phyloP scores from a whole-genome alignment of 1,140 invertebrate genomes.

The Mesaphorura yosii region DNA sequence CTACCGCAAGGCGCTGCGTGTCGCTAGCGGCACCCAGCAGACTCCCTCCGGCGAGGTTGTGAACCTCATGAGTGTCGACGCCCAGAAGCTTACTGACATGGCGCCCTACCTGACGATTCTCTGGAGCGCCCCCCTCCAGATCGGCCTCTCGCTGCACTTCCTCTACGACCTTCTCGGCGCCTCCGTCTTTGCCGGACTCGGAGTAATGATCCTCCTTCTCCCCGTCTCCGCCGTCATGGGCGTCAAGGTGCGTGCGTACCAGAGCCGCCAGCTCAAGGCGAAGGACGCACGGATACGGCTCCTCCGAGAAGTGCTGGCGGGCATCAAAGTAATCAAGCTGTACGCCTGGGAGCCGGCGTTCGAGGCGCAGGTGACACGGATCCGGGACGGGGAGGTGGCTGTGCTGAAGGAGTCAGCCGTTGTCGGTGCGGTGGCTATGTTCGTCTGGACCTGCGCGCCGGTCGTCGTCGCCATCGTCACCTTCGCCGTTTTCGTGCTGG shows the following conservation, averaged over 20 bases:
- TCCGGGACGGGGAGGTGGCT: slow-evolving; percentile 32
- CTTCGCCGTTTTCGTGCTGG: slow-evolving; percentile 77
- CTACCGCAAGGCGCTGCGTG: slow-evolving; percentile 67
- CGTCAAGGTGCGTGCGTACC: slow-evolving; percentile 36
- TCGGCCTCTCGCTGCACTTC: slow-evolving; percentile 35
- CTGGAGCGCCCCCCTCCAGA: slow-evolving; percentile 1
- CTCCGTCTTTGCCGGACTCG: slow-evolving; percentile 41
- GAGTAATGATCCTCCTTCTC: slow-evolving; percentile 39
- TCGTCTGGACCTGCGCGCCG: slow-evolving; percentile 24
- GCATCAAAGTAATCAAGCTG: slow-evolving; percentile 40
- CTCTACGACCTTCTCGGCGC: slow-evolving; percentile 39
- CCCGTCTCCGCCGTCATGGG: slow-evolving; percentile 41
- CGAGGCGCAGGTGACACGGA: slow-evolving; percentile 26
- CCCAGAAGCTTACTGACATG: slow-evolving; percentile 1
- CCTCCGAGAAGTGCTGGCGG: slow-evolving; percentile 36
- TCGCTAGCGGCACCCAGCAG: slow-evolving; percentile 56
- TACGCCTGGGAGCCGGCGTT: slow-evolving; percentile 35
- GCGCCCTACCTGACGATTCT: background rate
- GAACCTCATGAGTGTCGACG: slow-evolving; percentile 47
- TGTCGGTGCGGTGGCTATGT: slow-evolving; percentile 17
- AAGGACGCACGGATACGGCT: slow-evolving; percentile 36
- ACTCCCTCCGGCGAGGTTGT: slow-evolving; percentile 45
- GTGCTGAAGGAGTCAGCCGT: slow-evolving; percentile 34
- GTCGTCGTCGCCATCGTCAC: slow-evolving; percentile 81
- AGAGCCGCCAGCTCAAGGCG: slow-evolving; percentile 34